Base-by-base conservation (phyloP, 2,113 vertebrate genomes). In the Macroglossus sobrinus region DNA sequence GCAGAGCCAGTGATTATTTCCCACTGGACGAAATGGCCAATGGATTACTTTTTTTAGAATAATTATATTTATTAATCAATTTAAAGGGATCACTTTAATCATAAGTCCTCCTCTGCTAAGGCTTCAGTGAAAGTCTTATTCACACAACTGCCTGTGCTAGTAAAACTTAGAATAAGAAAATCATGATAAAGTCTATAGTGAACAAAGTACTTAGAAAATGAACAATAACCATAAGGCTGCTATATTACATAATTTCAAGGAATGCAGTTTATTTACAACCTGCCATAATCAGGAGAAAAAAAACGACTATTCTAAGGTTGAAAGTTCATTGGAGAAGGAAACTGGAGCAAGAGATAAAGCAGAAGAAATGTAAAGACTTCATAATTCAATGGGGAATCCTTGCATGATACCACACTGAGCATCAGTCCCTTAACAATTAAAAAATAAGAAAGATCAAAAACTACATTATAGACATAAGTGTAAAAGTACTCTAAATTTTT, bases 391-490 rank as follows among this genome's bases (percentile, higher is more conserved):
- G n/a, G 24, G 24, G 18, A 40, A 79, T 64, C 4, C 33, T 50
- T 21, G 8, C 8, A 38, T 53, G 7, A 43, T 43, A 38, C 45
- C 30, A 66, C 2, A 4, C 0, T 82, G 7, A 59, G 3, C 11
- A 61, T 79, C 79, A 30, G 30, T 92, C 64, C 5, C 43, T 38
- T 94, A 93, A 59, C 57, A 93, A 93, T 91, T 69, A 84, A 63
- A 94, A 94, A 69, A 45, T 47, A 16, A 64, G 16, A 3, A 75
- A 16, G 93, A 91, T 47, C 64, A 33, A 86, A 79, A 89, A 43
- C 5, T 50, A 4, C 0, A 47, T 88, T 57, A n/a, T 75, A 75
- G 47, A 64, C 35, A 4, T 47, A 72, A 55, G 55, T 18, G 4
- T 53, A 80, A 75, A 7, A 22, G 0, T 78, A 35, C 30, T 55